These are phyloP conservation scores for Habropoda laboriosa DNA, from an alignment of 1,140 invertebrate genomes.

Conservation along the genomic window DNA sequence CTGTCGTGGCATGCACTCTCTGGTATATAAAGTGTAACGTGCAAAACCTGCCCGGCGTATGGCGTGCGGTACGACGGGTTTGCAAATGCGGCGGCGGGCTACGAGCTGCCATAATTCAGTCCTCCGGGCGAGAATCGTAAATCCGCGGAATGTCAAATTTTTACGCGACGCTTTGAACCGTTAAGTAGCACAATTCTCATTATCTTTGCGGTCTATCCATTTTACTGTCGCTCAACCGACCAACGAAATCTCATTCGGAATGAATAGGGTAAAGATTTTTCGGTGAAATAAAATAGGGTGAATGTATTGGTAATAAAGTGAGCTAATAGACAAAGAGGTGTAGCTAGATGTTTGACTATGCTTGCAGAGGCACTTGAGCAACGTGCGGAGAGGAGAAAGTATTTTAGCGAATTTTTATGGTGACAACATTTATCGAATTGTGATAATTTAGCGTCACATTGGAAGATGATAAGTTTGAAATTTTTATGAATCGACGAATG, in stretches of 20 bases:
- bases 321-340: no score
- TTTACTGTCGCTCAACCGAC: background rate
- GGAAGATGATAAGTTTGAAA: no score
- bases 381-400: no score
- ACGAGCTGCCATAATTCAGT: conserved; percentile 50
- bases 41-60: conserved; percentile 49
- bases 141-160: conserved; percentile 50
- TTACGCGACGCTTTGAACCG: conserved; percentile 22
- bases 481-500: no score
- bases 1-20: conserved; percentile 34
- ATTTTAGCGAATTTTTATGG: no score
- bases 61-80: conserved; percentile 44
- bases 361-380: no score
- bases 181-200: conserved; percentile 38
- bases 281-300: no score
- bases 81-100: conserved; percentile 49
- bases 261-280: background rate
- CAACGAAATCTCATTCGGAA: background rate
- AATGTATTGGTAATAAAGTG: no score
- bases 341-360: no score
- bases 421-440: no score
- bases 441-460: no score
- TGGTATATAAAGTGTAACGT: conserved; percentile 61
- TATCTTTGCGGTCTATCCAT: background rate
- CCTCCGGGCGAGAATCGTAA: conserved; percentile 46